These are phyloP conservation scores for Pteruthius melanotis DNA, from an alignment of 2,113 vertebrate genomes.

Conservation along the genomic window DNA sequence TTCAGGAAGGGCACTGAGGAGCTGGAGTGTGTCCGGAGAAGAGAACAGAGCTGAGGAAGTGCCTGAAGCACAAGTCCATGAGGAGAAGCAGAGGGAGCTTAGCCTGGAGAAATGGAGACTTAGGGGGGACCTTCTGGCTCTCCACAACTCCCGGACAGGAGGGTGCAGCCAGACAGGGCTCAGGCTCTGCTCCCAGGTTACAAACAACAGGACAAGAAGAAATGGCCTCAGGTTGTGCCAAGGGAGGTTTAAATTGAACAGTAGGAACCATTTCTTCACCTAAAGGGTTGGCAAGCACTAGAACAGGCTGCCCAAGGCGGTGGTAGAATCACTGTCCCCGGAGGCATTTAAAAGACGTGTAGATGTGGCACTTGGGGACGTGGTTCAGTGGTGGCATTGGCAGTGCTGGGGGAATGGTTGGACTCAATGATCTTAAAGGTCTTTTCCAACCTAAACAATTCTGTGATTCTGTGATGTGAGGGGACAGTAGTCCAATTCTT, in stretches of 20 bases:
- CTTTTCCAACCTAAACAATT: background rate
- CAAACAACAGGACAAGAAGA: background rate
- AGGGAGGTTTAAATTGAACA: background rate
- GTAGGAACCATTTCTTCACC: background rate
- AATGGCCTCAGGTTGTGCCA: background rate
- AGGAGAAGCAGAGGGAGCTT: background rate
- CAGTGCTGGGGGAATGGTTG: background rate
- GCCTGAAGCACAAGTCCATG: background rate
- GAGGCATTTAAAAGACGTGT: no score
- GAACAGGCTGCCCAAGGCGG: background rate
- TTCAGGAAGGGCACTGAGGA: background rate
- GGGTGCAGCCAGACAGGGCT: background rate
- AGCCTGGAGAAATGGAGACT: background rate
- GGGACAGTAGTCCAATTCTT: background rate
- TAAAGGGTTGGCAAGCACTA: background rate
- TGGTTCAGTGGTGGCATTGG: background rate
- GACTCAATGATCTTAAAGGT: background rate
- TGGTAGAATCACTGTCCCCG: background rate
- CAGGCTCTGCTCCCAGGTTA: background rate
- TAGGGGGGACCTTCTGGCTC: background rate
- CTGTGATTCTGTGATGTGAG: background rate
- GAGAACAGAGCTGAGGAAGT: background rate
- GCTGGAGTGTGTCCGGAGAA: accelerated
- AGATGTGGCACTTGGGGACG: background rate
- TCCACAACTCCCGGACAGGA: background rate